phyloP scores from a whole-genome alignment of 2,113 vertebrate genomes.

The Nycticorax nycticorax region DNA sequence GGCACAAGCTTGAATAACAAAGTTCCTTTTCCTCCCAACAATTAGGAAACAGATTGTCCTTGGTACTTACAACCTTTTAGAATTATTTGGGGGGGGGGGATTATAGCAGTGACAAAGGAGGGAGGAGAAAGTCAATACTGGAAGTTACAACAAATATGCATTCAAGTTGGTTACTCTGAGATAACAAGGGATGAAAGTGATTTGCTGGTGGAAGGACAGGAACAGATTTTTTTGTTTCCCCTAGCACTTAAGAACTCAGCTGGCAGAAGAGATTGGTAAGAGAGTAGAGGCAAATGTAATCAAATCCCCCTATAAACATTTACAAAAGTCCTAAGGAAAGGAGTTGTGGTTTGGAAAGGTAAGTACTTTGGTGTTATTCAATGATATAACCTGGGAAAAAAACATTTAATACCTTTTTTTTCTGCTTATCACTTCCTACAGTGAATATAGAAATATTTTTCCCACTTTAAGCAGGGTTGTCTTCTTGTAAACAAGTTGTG shows the following conservation, averaged over 20 bases:
- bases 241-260: not conserved
- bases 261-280: not conserved
- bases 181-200: not conserved
- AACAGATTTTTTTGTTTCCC: not conserved
- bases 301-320: not conserved
- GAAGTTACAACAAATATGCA: not conserved
- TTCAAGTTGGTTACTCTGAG: not conserved
- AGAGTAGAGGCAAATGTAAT: not conserved
- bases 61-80: not conserved
- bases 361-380: not conserved
- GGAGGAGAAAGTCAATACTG: not conserved
- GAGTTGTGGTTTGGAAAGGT: not conserved
- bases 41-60: not conserved
- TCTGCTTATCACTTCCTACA: slow-evolving; percentile 6
- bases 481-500: slow-evolving; percentile 20
- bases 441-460: slow-evolving; percentile 2
- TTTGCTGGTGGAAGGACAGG: not conserved
- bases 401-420: not conserved
- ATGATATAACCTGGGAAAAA: not conserved
- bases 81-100: not conserved
- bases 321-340: slow-evolving; percentile 10
- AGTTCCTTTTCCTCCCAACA: not conserved
- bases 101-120: not conserved
- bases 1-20: not conserved
- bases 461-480: not conserved